A percentile compares a stretch with the other conserved stretches of the same genome.
These are phyloP conservation scores for Hypotaenidia philippensis DNA, from an alignment of 2,797 vertebrate species.

Conservation along the genomic window DNA sequence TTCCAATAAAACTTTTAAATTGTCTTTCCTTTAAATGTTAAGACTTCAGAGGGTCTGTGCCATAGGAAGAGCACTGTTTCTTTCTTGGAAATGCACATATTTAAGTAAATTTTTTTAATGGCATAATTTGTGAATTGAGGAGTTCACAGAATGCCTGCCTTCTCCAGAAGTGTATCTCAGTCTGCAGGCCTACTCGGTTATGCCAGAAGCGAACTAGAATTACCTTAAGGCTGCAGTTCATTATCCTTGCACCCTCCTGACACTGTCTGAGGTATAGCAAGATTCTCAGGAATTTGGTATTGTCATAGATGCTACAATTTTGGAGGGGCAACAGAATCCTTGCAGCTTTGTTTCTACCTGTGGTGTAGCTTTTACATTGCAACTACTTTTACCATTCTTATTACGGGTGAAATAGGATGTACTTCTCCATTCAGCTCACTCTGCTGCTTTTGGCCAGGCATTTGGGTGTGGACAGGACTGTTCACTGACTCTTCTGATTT, in stretches of 20 bases:
- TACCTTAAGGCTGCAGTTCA: neutral
- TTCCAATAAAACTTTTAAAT: slow-evolving; percentile 61
- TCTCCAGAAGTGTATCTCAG: neutral
- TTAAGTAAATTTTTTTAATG: neutral
- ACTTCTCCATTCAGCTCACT: neutral
- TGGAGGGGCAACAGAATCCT: neutral
- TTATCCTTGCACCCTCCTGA: neutral
- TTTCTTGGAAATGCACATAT: slow-evolving; percentile 3
- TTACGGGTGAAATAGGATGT: neutral
- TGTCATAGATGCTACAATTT: neutral
- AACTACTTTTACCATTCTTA: neutral
- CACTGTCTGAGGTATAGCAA: neutral
- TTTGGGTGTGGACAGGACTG: neutral
- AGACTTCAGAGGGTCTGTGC: slow-evolving; percentile 1
- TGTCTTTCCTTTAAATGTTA: slow-evolving; percentile 47
- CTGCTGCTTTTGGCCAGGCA: neutral
- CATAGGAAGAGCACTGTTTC: neutral
- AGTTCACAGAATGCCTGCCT: neutral
- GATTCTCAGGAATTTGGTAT: neutral
- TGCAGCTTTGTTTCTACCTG: neutral
- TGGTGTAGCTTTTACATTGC: neutral
- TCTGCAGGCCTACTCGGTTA: neutral
- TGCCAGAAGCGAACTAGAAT: neutral
- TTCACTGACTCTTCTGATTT: neutral
- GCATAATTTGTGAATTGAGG: neutral